Evolutionary conservation across 2,888 invertebrate species (phyloP).

Genomic region (Hedychridium roseum): DNA sequence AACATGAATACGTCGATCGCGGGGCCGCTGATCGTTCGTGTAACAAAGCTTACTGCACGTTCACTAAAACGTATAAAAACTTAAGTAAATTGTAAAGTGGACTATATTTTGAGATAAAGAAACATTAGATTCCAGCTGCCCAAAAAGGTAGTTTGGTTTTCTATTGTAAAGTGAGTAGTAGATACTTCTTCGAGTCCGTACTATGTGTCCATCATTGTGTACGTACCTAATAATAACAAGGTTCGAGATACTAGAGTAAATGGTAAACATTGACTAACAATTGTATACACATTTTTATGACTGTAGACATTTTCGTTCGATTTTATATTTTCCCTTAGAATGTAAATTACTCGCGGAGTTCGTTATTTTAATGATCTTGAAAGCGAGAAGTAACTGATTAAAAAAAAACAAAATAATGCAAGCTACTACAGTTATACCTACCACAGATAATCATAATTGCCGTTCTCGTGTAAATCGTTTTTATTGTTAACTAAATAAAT

Average conservation of each 20-base stretch:
- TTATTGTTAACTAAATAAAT: constrained; percentile 63
- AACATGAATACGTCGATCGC: too few species aligned
- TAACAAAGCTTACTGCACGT: constrained; percentile 32
- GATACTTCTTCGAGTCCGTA: too few species aligned
- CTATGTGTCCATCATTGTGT: too few species aligned
- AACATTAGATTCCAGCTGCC: constrained; percentile 24
- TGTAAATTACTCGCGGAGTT: background rate
- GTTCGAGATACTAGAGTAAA: too few species aligned
- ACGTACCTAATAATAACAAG: too few species aligned
- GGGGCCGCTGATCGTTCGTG: too few species aligned
- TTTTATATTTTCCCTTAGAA: too few species aligned
- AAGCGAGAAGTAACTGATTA: constrained; percentile 3
- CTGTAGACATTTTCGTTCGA: too few species aligned
- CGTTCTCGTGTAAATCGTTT: constrained; percentile 61
- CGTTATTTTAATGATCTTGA: constrained; percentile 14
- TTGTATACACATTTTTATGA: too few species aligned
- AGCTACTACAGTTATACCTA: too few species aligned
- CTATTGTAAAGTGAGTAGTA: constrained; percentile 21
- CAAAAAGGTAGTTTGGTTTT: constrained; percentile 25
- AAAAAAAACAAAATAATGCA: too few species aligned
- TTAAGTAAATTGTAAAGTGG: constrained; percentile 30
- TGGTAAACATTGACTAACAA: too few species aligned
- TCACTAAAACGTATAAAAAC: constrained; percentile 15
- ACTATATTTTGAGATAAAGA: constrained; percentile 44
- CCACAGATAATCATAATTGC: constrained; percentile 39